Evolutionary conservation across 2,888 invertebrate species (phyloP), one percentile per base, ranked within the genome.

Genomic region (Syrphus vitripennis): DNA sequence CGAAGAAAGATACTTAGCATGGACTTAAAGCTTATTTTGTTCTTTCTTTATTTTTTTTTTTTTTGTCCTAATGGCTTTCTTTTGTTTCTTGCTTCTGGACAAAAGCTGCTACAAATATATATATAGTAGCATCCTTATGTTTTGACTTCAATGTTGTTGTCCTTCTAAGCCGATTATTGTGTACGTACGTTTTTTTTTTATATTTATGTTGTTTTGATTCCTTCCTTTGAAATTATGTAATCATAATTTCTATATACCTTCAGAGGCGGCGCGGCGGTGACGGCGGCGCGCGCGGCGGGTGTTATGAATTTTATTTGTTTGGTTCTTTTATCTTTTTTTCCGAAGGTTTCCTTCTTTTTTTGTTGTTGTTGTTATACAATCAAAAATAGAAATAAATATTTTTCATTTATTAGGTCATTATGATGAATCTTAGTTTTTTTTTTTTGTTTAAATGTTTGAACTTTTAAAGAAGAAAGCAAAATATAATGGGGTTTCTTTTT

Each of bases 81-180:
- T 37, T 37, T 59, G 59, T 59, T 40, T 26, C 24, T 21, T 34
- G 31, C 34, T 50, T 67, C 67, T 34, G 34, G 67, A 67, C 67
- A 50, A 67, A 67, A 67, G 34, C n/a, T 42, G 31, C n/a, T 29
- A 45, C 19, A 42, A 40, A 29, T 24, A 45, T 3, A n/a, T n/a
- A n/a, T n/a, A n/a, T n/a, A n/a, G n/a, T n/a, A 50, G 34, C 34
- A 50, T 61, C 61, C 72, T 34, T 34, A 34, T 50, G 61, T 72
- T 45, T 45, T 37, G 61, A 61, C 61, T 16, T 31, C 26, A 12
- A 48, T 48, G 34, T 31, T 45, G 19, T 19, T 57, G 24, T 59
- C 31, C 50, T 9, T 34, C 48, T 61, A 74, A 61, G 61, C 48
- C 37, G 72, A 74, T 74, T 74, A 72, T 45, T 19, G 3, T 12